Percentiles rank a stretch among this genome's conserved stretches.
These are phyloP conservation scores for Calyptommatus sinebrachiatus DNA, from an alignment of 2,113 vertebrate genomes.

Conservation along the genomic window DNA sequence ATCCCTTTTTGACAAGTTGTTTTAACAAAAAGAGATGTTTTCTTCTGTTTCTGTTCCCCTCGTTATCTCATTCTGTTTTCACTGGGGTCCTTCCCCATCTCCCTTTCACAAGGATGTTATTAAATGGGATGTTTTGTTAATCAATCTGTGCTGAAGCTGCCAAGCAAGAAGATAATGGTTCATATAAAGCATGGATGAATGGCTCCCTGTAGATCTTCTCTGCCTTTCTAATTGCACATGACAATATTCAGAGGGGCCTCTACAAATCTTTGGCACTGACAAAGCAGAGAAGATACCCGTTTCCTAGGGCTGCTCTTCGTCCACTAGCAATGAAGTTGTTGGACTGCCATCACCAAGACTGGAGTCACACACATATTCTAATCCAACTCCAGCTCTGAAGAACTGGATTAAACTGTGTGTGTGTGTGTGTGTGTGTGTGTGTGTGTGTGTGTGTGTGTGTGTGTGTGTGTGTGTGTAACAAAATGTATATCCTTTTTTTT, in stretches of 20 bases:
- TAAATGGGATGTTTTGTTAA: conserved; percentile 60
- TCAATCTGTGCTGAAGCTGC: conserved; percentile 62
- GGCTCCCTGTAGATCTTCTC: conserved; percentile 36
- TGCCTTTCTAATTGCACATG: conserved; percentile 63
- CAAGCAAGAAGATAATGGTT: conserved; percentile 49
- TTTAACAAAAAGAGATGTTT: conserved; percentile 39
- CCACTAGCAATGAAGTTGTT: conserved; percentile 63
- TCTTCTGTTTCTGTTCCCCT: neutral
- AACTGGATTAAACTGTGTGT: no score
- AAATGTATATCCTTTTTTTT: no score
- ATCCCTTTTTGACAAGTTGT: conserved; percentile 47
- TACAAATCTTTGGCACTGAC: conserved; percentile 56
- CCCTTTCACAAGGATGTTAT: conserved; percentile 52
- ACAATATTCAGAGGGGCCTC: conserved; percentile 58
- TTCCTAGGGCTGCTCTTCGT: conserved; percentile 63
- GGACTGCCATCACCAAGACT: conserved; percentile 52
- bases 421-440: no score
- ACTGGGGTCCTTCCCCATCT: neutral
- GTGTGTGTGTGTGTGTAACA: no score
- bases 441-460: no score
- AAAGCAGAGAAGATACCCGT: conserved; percentile 58
- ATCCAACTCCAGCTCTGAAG: no score
- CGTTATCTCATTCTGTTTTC: neutral
- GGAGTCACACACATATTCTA: no score
- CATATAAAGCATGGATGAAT: conserved; percentile 54